A percentile compares a stretch with the other conserved stretches of the same genome.
These are phyloP conservation scores for Paedocypris sp. DNA, from an alignment of 2,113 vertebrate genomes.

Conservation along the genomic window DNA sequence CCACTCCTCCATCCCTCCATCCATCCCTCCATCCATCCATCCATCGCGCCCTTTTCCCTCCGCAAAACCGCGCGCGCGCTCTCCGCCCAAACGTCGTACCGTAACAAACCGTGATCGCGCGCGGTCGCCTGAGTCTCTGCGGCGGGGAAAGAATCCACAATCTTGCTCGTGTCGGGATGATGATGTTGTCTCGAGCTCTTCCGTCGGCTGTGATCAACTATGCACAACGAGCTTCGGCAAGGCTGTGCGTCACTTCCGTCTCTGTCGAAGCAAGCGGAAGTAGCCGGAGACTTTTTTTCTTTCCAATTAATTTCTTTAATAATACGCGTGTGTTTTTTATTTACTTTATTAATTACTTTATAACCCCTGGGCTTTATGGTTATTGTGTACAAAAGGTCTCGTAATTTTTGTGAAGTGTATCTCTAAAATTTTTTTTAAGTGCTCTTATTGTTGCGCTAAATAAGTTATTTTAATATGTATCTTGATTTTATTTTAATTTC, in stretches of 20 bases:
- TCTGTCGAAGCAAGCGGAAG: neutral
- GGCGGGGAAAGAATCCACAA: neutral
- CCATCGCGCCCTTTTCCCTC: neutral
- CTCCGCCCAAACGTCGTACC: neutral
- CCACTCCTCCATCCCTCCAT: constrained; percentile 6
- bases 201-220: constrained; percentile 6
- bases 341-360: too few species aligned
- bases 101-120: neutral
- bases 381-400: too few species aligned
- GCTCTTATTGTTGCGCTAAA: too few species aligned
- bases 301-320: too few species aligned
- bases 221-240: constrained; percentile 39
- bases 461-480: too few species aligned
- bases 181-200: constrained; percentile 45
- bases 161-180: constrained; percentile 9
- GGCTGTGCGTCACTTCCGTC: constrained; percentile 58
- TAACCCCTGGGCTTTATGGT: too few species aligned
- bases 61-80: neutral
- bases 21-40: neutral
- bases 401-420: too few species aligned
- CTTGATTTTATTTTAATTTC: too few species aligned
- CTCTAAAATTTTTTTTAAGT: too few species aligned
- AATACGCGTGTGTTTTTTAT: too few species aligned
- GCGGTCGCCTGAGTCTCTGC: neutral
- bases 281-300: neutral